Evolutionary conservation across 2,797 vertebrate genomes (phyloP).

Genomic region (Myiotriccus ornatus): DNA sequence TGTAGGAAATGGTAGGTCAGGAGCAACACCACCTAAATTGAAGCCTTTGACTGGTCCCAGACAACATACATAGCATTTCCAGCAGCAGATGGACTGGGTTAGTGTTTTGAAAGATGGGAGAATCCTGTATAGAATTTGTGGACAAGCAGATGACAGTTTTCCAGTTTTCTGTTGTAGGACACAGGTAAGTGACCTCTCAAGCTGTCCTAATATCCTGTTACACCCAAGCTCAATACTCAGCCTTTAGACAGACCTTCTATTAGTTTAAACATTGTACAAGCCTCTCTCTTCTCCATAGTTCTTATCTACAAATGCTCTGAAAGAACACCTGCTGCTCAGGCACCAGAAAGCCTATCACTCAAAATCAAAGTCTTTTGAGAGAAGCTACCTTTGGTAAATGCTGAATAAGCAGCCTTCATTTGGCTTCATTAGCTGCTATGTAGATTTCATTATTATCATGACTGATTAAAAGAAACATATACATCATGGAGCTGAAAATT

Average conservation of each 20-base stretch:
- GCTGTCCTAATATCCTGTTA: constrained; percentile 35
- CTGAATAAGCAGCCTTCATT: constrained; percentile 2
- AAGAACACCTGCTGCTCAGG: neutral
- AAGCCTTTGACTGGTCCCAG: neutral
- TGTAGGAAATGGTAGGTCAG: neutral
- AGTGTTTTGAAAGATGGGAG: neutral
- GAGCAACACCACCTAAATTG: neutral
- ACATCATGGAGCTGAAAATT: neutral
- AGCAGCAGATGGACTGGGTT: neutral
- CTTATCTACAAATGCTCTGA: constrained; percentile 31
- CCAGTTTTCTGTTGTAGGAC: constrained; percentile 25
- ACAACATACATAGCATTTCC: neutral
- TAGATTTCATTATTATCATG: neutral
- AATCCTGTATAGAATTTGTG: neutral
- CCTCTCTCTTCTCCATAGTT: neutral
- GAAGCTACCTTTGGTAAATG: neutral
- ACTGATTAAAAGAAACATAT: neutral
- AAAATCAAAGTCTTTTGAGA: neutral
- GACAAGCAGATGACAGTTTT: constrained; percentile 6
- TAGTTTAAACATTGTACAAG: constrained; percentile 18
- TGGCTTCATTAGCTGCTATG: neutral
- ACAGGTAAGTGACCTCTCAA: constrained; percentile 1
- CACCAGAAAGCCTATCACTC: neutral
- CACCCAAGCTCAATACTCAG: neutral
- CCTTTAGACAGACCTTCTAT: constrained; percentile 22